Base-by-base conservation (phyloP, 1,140 invertebrate genomes). In the Listronotus bonariensis region DNA sequence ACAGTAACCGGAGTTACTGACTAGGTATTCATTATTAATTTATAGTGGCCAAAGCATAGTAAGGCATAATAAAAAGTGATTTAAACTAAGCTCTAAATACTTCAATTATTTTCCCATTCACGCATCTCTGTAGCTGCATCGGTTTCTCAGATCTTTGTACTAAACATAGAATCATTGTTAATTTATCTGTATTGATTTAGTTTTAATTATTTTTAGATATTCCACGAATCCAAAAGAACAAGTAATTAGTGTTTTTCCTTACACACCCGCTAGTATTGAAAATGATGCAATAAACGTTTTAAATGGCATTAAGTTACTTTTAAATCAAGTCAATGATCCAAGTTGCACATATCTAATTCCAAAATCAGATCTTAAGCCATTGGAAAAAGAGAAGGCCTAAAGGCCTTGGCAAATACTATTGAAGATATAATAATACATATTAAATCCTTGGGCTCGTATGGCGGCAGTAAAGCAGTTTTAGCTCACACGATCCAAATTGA, bases 401-500 rank as follows among this genome's bases (percentile, higher is more conserved):
- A 72, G 52, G 58, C 69, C n/a, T 41, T 76, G 10, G 60, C 9
- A 15, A 78, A 77, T 62, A 26, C 72, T 6, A 36, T 78, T 12
- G 32, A 49, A 14, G 74, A 76, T 69, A 45, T 86, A 54, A 68
- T 76, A 26, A 71, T 74, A 20, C 81, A 84, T 56, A 68, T 87
- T 41, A 12, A 76, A 3, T 81, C 82, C 26, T 74, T 86, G 43
- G 86, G 87, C n/a, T 68, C 84, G 15, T 90, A 85, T 71, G 84
- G 86, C 0, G 86, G 84, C 0, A 78, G 75, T 18, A 81, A 86
- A 59, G 79, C 83, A 8, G 77, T 86, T 7, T 69, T 89, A 0
- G 78, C 84, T 4, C 78, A 84, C 17, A 79, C 86, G 3, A 83
- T 90, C 12, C 78, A 88, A 59, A 68, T 90, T 12, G 87, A 91